Base-by-base conservation (phyloP, 2,113 vertebrate species). In the Megalops atlanticus region DNA sequence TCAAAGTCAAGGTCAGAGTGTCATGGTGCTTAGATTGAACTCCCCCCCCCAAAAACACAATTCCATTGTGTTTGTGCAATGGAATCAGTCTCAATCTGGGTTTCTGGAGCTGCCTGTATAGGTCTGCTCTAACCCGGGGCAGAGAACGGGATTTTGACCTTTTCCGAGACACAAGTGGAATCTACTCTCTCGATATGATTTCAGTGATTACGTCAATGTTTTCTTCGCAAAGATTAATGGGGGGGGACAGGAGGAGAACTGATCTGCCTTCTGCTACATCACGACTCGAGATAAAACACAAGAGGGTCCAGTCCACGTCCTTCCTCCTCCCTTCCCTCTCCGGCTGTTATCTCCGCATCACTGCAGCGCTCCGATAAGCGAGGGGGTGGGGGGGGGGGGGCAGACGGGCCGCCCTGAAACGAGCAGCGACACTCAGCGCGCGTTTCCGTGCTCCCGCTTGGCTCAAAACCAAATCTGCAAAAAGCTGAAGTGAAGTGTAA, bases 51-150 rank as follows among this genome's bases (percentile, higher is more conserved):
- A 10, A n/a, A n/a, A n/a, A n/a, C n/a, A n/a, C n/a, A n/a, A 27
- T 24, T 15, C 2, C 31, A 10, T 8, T 64, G 58, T 10, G n/a
- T 31, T 31, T 64, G n/a, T 31, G 27, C 58, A 24, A 64, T 64
- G 58, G n/a, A 64, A n/a, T n/a, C 31, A n/a, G 24, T 64, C n/a
- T 11, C 8, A n/a, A 8, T 64, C 2, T 45, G 7, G 7, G 43
- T 45, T 10, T 45, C 43, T 2, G 7, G 43, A 6, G 43, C 43
- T 10, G 58, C 18, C n/a, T 5, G 58, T 27, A 64, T 64, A 64
- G 58, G 58, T 64, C 58, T 64, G 58, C 58, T 31, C 54, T 64
- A 64, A 64, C 58, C 58, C 24, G 58, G 58, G 58, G 58, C 58
- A 64, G 58, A 64, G 6, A 64, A n/a, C 24, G 58, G 6, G 58